Evolutionary conservation across 2,888 invertebrate species (phyloP).

Genomic region (Apoda limacodes): DNA sequence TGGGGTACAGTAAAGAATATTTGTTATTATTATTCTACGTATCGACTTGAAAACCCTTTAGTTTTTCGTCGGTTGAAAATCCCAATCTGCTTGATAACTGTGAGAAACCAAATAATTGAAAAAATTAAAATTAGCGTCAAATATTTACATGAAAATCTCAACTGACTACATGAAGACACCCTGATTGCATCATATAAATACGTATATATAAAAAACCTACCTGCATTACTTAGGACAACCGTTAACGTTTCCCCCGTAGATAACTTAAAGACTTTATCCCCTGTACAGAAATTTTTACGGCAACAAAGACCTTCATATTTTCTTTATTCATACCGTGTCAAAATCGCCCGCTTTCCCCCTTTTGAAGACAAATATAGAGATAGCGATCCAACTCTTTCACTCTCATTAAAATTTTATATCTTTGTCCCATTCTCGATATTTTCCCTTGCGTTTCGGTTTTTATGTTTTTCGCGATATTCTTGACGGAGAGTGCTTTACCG

Average conservation of each 20-base stretch:
- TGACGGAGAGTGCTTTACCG: constrained; percentile 38
- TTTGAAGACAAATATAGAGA: constrained; percentile 48
- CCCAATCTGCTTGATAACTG: too few relatives aligned
- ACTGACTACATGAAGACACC: too few relatives aligned
- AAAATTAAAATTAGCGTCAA: too few relatives aligned
- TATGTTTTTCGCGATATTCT: constrained; percentile 57
- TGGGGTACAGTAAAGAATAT: too few relatives aligned
- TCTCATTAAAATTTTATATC: constrained; percentile 39
- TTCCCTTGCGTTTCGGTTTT: constrained; percentile 53
- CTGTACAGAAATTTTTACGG: constrained; percentile 67
- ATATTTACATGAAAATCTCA: constrained; percentile 20
- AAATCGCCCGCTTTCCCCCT: constrained; percentile 54
- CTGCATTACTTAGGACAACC: constrained; percentile 30
- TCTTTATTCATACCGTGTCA: constrained; percentile 67
- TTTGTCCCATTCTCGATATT: constrained; percentile 33
- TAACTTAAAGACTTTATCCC: constrained; percentile 69
- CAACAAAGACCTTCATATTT: constrained; percentile 68
- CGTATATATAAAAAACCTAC: constrained; percentile 7
- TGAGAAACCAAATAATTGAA: too few relatives aligned
- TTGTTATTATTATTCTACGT: too few relatives aligned
- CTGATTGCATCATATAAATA: too few relatives aligned
- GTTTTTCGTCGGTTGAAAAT: too few relatives aligned
- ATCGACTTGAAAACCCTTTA: too few relatives aligned
- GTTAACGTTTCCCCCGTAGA: constrained; percentile 46
- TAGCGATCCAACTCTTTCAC: constrained; percentile 53